phyloP scores from a whole-genome alignment of 2,113 vertebrate genomes.

The Nycticebus coucang region DNA sequence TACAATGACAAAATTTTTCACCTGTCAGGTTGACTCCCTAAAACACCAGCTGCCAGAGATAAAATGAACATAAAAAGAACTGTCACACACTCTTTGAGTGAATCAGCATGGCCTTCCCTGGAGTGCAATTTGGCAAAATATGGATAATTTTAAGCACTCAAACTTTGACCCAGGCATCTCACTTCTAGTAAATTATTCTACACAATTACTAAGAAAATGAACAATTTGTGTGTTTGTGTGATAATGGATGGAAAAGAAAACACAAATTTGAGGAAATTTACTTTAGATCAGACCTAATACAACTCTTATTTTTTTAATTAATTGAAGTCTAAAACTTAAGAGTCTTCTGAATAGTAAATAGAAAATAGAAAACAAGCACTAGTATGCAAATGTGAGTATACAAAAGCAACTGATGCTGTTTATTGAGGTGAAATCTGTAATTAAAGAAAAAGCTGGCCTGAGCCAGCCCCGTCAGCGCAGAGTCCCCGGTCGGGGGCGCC shows the following conservation, averaged over 20 bases:
- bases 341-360: not conserved
- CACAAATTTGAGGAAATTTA: slow-evolving; percentile 5
- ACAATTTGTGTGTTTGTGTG: not conserved
- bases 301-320: not conserved
- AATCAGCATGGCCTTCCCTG: not conserved
- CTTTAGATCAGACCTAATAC: not conserved
- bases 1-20: not conserved
- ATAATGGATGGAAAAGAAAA: slow-evolving; percentile 14
- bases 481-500: too few relatives aligned
- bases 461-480: too few relatives aligned
- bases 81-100: not conserved
- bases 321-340: not conserved
- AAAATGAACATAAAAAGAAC: not conserved
- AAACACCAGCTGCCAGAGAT: not conserved
- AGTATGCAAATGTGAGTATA: not conserved
- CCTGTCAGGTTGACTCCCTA: not conserved
- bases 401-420: not conserved
- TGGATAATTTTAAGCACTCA: not conserved
- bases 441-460: not conserved
- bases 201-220: slow-evolving; percentile 37
- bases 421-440: not conserved
- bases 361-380: not conserved
- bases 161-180: not conserved
- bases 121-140: not conserved
- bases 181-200: slow-evolving; percentile 1